Conservation (phyloP, 2,113 vertebrate species). For the Pteropus alecto region DNA sequence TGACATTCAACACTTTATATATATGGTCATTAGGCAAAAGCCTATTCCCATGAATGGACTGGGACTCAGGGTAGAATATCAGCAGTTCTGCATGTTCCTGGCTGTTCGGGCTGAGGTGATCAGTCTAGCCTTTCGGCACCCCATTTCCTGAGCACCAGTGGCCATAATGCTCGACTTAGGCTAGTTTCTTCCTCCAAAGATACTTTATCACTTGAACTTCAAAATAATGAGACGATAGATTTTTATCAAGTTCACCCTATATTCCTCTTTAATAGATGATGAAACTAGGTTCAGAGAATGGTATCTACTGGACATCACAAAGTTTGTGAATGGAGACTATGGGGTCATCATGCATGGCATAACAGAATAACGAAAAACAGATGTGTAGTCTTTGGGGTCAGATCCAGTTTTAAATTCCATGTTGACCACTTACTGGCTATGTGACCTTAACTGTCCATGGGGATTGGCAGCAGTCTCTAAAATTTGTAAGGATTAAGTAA, state of each 20-base stretch:
- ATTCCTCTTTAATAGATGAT: neutral
- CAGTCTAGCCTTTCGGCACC: neutral
- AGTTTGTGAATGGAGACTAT: neutral
- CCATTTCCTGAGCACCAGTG: neutral
- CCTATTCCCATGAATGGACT: neutral
- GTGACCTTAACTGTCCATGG: neutral
- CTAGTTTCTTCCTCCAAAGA: neutral
- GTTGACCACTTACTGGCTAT: neutral
- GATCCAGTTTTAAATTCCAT: neutral
- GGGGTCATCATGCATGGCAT: fast-evolving
- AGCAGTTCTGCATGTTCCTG: neutral
- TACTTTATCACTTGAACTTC: neutral
- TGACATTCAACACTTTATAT: neutral
- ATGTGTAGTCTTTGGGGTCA: neutral
- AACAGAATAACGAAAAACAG: neutral
- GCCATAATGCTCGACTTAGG: neutral
- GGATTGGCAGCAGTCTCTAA: neutral
- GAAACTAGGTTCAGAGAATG: neutral
- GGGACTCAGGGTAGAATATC: neutral
- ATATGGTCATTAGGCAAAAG: neutral
- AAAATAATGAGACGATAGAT: neutral
- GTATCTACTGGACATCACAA: neutral
- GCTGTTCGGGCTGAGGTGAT: neutral
- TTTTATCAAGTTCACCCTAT: neutral
- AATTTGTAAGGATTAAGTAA: neutral